A percentile compares a stretch with the other conserved stretches of the same genome.
phyloP scores from a whole-genome alignment of 2,797 vertebrate species.

The Xenops minutus region DNA sequence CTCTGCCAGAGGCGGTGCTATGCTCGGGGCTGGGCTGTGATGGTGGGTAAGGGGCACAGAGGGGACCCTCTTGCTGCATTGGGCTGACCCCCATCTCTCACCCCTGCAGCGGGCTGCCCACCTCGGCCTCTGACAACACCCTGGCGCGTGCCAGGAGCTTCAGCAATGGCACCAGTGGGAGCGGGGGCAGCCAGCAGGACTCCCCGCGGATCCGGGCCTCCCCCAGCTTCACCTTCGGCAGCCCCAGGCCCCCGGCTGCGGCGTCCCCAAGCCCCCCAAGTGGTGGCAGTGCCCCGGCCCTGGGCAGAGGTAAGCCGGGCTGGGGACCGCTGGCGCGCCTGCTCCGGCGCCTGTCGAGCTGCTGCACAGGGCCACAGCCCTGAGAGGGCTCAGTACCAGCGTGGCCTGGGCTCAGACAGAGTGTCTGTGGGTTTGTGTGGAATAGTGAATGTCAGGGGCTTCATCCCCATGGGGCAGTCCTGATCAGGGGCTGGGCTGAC shows the following conservation, averaged over 20 bases:
- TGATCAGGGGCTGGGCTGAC: neutral
- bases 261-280: conserved; percentile 64
- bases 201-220: conserved; percentile 84
- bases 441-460: neutral
- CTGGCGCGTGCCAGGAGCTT: conserved; percentile 80
- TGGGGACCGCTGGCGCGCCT: conserved; percentile 55
- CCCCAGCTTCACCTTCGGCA: conserved; percentile 88
- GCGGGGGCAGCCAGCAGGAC: conserved; percentile 82
- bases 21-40: accelerated
- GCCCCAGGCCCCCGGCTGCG: conserved; percentile 60
- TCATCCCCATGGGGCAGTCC: neutral
- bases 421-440: conserved; percentile 39
- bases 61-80: neutral
- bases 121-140: conserved; percentile 82
- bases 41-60: neutral
- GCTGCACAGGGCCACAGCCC: conserved; percentile 44
- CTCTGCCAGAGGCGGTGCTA: neutral
- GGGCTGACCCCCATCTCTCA: neutral
- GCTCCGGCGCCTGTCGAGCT: conserved; percentile 59
- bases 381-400: neutral
- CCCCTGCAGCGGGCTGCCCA: conserved; percentile 63
- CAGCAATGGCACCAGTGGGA: conserved; percentile 76
- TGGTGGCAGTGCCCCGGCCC: conserved; percentile 73
- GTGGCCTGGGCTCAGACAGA: neutral
- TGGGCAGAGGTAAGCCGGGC: conserved; percentile 85